Evolutionary conservation across 2,113 vertebrate genomes (phyloP), one percentile per base, ranked within the genome.

Genomic region (Pycnonotus jocosus): DNA sequence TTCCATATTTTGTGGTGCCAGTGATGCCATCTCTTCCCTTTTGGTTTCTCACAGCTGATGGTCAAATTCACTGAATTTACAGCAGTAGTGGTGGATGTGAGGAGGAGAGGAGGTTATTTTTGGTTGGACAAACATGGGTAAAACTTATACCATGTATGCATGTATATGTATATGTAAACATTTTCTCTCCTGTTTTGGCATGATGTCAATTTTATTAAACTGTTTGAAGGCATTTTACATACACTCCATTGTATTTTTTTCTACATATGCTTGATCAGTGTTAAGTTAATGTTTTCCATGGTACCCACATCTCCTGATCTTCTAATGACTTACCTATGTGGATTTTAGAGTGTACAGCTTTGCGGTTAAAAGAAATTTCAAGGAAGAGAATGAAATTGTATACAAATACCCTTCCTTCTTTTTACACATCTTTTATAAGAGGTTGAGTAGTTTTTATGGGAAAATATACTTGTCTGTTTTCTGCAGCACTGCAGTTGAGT

Each of bases 131-230:
- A 84, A 40, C 12, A 21, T 11, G 22, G 47, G 28, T 10, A 58
- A 68, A 83, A 31, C 8, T 51, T 57, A 10, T 1, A 24, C 9
- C 6, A 20, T 31, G 11, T 73, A 12, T 15, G 23, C 9, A 27
- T 21, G 22, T 45, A 22, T 28, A 10, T n/a, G 13, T 13, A 16
- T 20, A 28, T 0, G 0, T 31, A n/a, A 48, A 50, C 10, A 27
- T 47, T 68, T 23, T 20, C 21, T n/a, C 23, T 65, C 64, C 56
- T 57, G 1, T 28, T 87, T 53, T 42, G 45, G 6, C 13, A 31
- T 51, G 5, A 16, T 18, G 20, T 9, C 21, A n/a, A 1, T 31
- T 57, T 62, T 66, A 31, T 57, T 33, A 40, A 73, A 57, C 12
- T 35, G 9, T 44, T 82, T 45, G 38, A 71, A 73, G 37, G 3